Evolutionary conservation across 1,140 invertebrate genomes (phyloP).

Genomic region (Pectinophora gossypiella): DNA sequence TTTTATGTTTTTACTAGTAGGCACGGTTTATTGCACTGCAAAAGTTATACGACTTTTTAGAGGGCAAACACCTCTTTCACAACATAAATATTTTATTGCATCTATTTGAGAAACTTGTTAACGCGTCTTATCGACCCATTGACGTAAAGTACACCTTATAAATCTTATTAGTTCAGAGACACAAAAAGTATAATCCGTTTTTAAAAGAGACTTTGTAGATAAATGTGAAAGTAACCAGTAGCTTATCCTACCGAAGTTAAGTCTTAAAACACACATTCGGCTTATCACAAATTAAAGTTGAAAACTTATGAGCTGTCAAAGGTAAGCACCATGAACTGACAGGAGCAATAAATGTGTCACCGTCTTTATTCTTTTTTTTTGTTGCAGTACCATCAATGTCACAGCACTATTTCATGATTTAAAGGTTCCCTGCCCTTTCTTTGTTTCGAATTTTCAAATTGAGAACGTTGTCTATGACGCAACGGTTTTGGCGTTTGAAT

Average conservation of each 20-base stretch:
- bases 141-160: too few relatives aligned
- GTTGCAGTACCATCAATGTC: conserved; percentile 47
- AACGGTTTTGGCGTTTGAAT: conserved; percentile 15
- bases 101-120: neutral
- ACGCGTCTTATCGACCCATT: neutral
- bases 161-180: too few relatives aligned
- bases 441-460: conserved; percentile 58
- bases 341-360: conserved; percentile 66
- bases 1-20: too few relatives aligned
- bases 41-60: too few relatives aligned
- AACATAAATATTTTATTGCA: neutral
- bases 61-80: too few relatives aligned
- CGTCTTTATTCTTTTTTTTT: conserved; percentile 41
- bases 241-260: conserved; percentile 32
- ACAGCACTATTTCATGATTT: conserved; percentile 55
- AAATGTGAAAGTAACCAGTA: conserved; percentile 54
- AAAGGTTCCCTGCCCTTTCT: conserved; percentile 67
- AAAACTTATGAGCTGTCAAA: conserved; percentile 57
- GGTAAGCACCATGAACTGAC: conserved; percentile 42
- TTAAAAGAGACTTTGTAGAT: neutral
- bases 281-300: conserved; percentile 66
- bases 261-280: conserved; percentile 41
- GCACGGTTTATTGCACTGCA: too few relatives aligned
- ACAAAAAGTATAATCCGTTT: neutral
- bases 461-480: conserved; percentile 33